Percentiles rank a stretch among this genome's conserved stretches.
These are phyloP conservation scores for Apodemia mormo DNA, from an alignment of 2,888 invertebrate species.

Conservation along the genomic window DNA sequence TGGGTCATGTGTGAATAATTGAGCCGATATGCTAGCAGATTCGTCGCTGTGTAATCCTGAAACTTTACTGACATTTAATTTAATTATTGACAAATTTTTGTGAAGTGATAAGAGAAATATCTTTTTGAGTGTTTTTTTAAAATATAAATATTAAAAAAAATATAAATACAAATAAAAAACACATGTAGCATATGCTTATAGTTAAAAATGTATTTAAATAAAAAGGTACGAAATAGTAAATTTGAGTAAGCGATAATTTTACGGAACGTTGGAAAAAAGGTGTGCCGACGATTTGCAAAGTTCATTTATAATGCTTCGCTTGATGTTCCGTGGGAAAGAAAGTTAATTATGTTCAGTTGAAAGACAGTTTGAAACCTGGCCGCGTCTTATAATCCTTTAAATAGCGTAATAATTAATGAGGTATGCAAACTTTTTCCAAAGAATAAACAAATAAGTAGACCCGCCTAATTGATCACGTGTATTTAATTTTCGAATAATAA, in stretches of 20 bases:
- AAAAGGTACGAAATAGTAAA: too few relatives aligned
- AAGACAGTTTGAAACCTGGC: constrained; percentile 55
- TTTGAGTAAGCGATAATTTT: background rate
- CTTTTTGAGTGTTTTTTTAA: too few relatives aligned
- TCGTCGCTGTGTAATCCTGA: constrained; percentile 7
- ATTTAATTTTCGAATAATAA: too few relatives aligned
- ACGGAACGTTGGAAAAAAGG: constrained; percentile 14
- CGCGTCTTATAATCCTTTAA: constrained; percentile 60
- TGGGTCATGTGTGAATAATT: constrained; percentile 76
- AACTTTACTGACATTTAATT: background rate
- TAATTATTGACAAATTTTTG: background rate
- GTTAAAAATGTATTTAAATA: too few relatives aligned
- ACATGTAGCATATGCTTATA: too few relatives aligned
- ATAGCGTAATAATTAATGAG: constrained; percentile 60
- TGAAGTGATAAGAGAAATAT: too few relatives aligned
- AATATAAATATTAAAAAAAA: too few relatives aligned
- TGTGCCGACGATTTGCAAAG: constrained; percentile 37
- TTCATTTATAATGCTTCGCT: constrained; percentile 57
- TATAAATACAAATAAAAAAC: too few relatives aligned
- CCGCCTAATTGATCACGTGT: too few relatives aligned
- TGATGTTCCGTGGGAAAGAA: constrained; percentile 57
- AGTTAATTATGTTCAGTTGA: constrained; percentile 64
- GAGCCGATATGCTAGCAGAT: constrained; percentile 46
- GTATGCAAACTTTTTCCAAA: constrained; percentile 30
- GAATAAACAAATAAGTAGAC: constrained; percentile 10